Evolutionary conservation across 2,888 invertebrate species (phyloP), one percentile per base, ranked within the genome.

Genomic region (Neocrepidodera transversa): DNA sequence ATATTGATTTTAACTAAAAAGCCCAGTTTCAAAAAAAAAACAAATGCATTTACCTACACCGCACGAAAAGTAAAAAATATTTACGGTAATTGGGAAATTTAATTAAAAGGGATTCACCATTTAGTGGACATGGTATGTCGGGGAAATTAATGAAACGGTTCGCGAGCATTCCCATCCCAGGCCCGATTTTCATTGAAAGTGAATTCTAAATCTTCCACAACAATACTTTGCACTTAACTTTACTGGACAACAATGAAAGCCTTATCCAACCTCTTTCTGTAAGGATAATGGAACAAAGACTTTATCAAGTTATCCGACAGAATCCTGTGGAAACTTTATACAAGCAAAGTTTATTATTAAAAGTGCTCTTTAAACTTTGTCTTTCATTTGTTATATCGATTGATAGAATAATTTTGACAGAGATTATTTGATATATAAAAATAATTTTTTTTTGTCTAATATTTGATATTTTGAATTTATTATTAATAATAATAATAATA

Each of bases 161-260:
- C 48, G 38, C 14, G 16, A 26, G 35, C 35, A 48, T 26, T 40
- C 14, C 14, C 26, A 28, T 36, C 35, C 18, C n/a, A 50, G 8
- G 38, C 38, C 16, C 36, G 20, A 45, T 26, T 45, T 45, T 38
- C 17, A 35, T 17, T 50, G 50, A 50, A 50, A 50, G 42, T 35
- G 43, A 43, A 43, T 53, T 53, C 43, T 11, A 14, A 53, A 53
- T 53, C 42, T 52, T 52, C 43, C 53, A 14, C 50, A 50, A 53
- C 32, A 43, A 53, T 53, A 53, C 53, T 53, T 43, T 43, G 53
- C 53, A 43, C 53, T 53, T 53, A 53, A 53, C 53, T 53, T 53
- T 43, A 10, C 53, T 5, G 53, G 53, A 53, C 53, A 53, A 53
- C 43, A 53, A 53, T 53, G 53, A 35, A 53, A 32, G 43, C 43